A percentile compares a stretch with the other conserved stretches of the same genome.
Conservation (phyloP, 2,888 invertebrate genomes). For the Rhagonycha fulva region DNA sequence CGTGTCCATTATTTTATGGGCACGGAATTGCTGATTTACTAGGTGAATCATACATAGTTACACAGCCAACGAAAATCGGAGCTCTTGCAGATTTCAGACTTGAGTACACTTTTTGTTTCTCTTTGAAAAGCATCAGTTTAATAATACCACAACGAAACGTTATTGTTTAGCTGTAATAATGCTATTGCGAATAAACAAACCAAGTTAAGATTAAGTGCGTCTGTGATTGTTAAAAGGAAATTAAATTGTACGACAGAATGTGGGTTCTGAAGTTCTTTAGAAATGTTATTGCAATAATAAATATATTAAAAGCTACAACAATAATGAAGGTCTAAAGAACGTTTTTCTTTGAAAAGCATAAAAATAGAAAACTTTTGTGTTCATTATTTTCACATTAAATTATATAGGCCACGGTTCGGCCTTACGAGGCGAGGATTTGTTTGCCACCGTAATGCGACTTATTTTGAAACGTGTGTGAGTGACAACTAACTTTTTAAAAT, state of each 20-base stretch:
- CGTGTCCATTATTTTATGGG: neutral
- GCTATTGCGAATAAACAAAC: slow-evolving; percentile 1
- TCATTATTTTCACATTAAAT: slow-evolving; percentile 12
- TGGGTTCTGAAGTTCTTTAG: slow-evolving; percentile 4
- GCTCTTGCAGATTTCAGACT: neutral
- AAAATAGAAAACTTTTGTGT: neutral
- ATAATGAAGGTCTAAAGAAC: neutral
- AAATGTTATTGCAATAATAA: slow-evolving; percentile 12
- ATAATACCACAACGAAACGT: neutral
- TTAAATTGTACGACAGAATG: neutral
- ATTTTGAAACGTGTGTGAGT: neutral
- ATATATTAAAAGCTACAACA: neutral
- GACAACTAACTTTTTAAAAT: neutral
- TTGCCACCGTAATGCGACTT: neutral
- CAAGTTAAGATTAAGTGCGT: slow-evolving; percentile 2
- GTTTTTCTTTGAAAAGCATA: neutral
- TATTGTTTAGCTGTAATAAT: neutral
- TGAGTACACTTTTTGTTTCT: neutral
- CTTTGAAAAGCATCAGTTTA: neutral
- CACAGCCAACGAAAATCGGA: neutral
- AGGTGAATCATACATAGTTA: neutral
- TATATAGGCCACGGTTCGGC: neutral
- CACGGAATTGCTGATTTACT: neutral
- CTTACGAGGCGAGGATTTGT: neutral
- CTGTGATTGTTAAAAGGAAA: slow-evolving; percentile 4